These are phyloP conservation scores for Caenorhabditis parvicauda DNA, from an alignment of 2,888 invertebrate genomes.

Conservation along the genomic window DNA sequence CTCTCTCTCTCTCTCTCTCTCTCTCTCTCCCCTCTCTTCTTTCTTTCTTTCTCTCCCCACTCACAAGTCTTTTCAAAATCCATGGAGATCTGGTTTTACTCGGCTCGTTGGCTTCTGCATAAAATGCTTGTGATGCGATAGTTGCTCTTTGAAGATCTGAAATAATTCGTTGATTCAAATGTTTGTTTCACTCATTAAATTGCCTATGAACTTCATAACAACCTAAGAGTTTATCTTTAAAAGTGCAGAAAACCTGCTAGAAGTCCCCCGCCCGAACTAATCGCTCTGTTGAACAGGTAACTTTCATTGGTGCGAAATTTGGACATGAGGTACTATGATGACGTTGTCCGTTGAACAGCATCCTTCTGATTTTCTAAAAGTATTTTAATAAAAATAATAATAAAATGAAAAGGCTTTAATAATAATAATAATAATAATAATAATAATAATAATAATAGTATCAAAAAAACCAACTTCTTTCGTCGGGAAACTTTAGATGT, in stretches of 20 bases:
- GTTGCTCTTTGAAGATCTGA: conserved; percentile 62
- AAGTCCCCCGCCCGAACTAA: conserved; percentile 58
- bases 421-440: too few relatives aligned
- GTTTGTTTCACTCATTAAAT: too few relatives aligned
- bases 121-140: conserved; percentile 61
- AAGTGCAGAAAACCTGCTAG: conserved; percentile 59
- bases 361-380: too few relatives aligned
- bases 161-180: conserved; percentile 6
- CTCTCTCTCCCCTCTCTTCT: too few relatives aligned
- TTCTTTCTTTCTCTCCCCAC: too few relatives aligned
- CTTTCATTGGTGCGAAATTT: conserved; percentile 57
- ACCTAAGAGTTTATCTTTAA: neutral
- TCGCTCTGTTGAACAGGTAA: conserved; percentile 60
- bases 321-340: conserved; percentile 61
- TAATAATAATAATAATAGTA: too few relatives aligned
- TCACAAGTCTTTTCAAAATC: conserved; percentile 59
- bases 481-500: too few relatives aligned
- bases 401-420: too few relatives aligned
- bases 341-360: conserved; percentile 56
- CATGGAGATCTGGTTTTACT: conserved; percentile 57
- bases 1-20: too few relatives aligned
- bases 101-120: conserved; percentile 52
- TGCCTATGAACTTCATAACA: too few relatives aligned
- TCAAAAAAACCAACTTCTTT: too few relatives aligned
- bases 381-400: too few relatives aligned